Evolutionary conservation across 2,113 vertebrate genomes (phyloP).

Genomic region (Boulengeromyrus knoepffleri): DNA sequence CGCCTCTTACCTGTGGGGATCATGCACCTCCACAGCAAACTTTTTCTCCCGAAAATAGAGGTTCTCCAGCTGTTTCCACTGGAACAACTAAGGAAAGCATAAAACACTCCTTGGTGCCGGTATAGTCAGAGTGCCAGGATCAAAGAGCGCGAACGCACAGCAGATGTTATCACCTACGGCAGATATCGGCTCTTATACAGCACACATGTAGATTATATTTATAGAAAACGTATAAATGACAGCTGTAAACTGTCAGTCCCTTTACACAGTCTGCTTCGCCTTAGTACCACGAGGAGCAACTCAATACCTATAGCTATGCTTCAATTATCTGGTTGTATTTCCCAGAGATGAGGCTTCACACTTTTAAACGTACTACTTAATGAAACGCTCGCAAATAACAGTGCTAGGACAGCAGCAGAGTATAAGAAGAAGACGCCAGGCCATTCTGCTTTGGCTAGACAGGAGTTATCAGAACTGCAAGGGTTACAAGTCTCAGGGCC

Average conservation of each 20-base stretch:
- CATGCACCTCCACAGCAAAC: conserved; percentile 94
- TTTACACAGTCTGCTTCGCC: not conserved
- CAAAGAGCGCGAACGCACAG: not conserved
- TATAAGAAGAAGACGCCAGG: conserved; percentile 23
- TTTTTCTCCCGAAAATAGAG: conserved; percentile 98
- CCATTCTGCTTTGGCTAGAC: conserved; percentile 21
- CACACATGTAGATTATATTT: not conserved
- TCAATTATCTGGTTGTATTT: not conserved
- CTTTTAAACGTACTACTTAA: not conserved
- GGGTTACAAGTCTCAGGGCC: conserved; percentile 27
- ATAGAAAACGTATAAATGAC: not conserved
- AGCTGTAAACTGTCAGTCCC: not conserved
- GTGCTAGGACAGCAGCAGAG: not conserved
- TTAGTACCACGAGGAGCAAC: not conserved
- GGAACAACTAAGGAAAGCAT: conserved; percentile 72
- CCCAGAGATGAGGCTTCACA: not conserved
- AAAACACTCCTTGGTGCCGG: conserved; percentile 21
- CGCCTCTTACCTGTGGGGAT: conserved; percentile 81
- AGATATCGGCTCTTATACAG: not conserved
- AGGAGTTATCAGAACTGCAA: conserved; percentile 28
- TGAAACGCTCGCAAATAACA: not conserved
- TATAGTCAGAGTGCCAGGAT: not conserved
- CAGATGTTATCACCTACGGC: not conserved
- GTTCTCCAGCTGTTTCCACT: conserved; percentile 97
- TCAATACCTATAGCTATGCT: not conserved